These are phyloP conservation scores for Apocheima hispidaria DNA, from an alignment of 2,888 invertebrate genomes.

Conservation along the genomic window DNA sequence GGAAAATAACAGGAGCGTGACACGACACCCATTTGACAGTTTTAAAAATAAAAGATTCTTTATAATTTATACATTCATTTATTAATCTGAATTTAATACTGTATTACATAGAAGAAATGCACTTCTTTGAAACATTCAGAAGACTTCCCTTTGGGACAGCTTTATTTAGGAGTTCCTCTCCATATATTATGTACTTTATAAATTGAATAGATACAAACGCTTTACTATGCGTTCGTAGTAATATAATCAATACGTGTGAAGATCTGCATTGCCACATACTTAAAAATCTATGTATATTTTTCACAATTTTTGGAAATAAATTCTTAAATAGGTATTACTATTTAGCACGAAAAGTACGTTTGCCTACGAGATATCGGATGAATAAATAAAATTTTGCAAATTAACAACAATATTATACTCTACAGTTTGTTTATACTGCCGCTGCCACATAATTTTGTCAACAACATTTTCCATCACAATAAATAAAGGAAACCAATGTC, in stretches of 20 bases:
- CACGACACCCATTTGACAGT: no score
- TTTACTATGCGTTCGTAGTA: conserved; percentile 68
- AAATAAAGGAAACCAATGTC: conserved; percentile 77
- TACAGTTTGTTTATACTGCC: conserved; percentile 75
- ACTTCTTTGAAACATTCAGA: conserved; percentile 96
- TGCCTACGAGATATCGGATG: conserved; percentile 77
- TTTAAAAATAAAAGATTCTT: neutral
- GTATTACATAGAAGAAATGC: conserved; percentile 97
- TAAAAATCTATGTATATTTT: conserved; percentile 86
- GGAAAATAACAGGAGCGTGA: no score
- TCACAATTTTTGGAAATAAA: conserved; percentile 80
- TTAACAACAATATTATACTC: conserved; percentile 81
- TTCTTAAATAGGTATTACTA: conserved; percentile 68
- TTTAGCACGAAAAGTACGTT: conserved; percentile 73
- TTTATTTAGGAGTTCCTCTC: conserved; percentile 74
- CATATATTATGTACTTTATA: conserved; percentile 63
- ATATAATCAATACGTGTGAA: conserved; percentile 78
- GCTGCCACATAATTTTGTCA: conserved; percentile 83
- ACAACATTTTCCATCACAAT: conserved; percentile 84
- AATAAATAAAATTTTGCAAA: conserved; percentile 85
- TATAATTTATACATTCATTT: conserved; percentile 82
- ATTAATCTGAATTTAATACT: conserved; percentile 92
- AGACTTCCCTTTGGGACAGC: conserved; percentile 89
- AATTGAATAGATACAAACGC: conserved; percentile 76
- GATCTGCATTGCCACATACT: conserved; percentile 87